Conservation (phyloP, 2,113 vertebrate genomes). For the Recurvirostra avosetta region DNA sequence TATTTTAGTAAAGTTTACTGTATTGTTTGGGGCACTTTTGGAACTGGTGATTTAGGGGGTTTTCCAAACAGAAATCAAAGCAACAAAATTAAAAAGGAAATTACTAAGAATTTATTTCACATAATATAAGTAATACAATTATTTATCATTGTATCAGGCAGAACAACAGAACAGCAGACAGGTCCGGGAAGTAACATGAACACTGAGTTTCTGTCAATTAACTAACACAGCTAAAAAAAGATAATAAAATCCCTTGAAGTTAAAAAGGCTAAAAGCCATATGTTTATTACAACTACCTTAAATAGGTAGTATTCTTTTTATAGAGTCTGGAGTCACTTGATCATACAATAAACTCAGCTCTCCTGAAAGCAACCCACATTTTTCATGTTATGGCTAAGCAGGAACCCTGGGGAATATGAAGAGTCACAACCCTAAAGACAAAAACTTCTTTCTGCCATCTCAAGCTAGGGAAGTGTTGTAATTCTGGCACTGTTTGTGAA, state of each 20-base stretch:
- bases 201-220: neutral
- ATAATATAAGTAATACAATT: neutral
- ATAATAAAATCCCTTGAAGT: neutral
- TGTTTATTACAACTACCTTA: neutral
- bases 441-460: neutral
- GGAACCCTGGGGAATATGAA: neutral
- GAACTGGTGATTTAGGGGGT: neutral
- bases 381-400: neutral
- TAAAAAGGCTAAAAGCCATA: neutral
- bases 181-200: neutral
- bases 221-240: neutral
- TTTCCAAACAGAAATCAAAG: neutral
- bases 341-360: neutral
- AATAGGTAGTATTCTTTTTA: neutral
- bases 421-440: neutral
- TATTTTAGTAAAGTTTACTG: neutral
- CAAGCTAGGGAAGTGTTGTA: fast-evolving
- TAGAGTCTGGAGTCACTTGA: neutral
- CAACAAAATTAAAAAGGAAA: neutral
- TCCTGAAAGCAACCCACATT: neutral
- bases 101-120: neutral
- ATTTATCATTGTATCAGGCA: neutral
- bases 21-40: neutral
- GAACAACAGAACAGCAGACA: neutral
- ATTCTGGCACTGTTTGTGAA: neutral